Percentiles rank a stretch among this genome's conserved stretches.
Conservation (phyloP, 2,888 invertebrate genomes). For the Tortricodes alternella region DNA sequence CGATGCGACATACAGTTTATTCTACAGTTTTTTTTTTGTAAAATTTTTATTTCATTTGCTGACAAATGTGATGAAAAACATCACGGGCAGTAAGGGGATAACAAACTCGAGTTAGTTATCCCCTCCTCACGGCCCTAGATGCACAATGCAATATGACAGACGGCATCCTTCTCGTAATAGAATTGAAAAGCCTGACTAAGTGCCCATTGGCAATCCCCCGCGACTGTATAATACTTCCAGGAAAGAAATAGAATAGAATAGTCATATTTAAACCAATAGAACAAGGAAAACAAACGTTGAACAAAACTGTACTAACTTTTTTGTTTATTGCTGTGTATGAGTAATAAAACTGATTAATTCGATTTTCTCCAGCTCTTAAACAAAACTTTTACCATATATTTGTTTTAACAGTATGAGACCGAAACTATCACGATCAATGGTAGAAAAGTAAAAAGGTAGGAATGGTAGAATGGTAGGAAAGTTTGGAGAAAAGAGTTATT, state of each 20-base stretch:
- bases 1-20: too few relatives aligned
- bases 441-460: conserved; percentile 3
- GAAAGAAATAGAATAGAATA: not conserved
- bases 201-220: too few relatives aligned
- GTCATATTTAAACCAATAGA: not conserved
- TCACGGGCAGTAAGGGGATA: too few relatives aligned
- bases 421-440: conserved; percentile 10
- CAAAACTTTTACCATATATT: conserved; percentile 8
- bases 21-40: too few relatives aligned
- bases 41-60: too few relatives aligned
- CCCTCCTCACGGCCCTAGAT: too few relatives aligned
- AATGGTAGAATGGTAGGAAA: conserved; percentile 5
- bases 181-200: too few relatives aligned
- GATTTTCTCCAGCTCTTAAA: not conserved
- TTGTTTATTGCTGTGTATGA: conserved; percentile 2
- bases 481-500: conserved; percentile 26
- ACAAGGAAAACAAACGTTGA: not conserved
- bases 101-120: too few relatives aligned
- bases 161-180: too few relatives aligned
- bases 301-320: not conserved
- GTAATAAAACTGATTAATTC: conserved; percentile 19
- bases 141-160: too few relatives aligned
- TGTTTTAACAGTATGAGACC: conserved; percentile 8
- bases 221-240: too few relatives aligned
- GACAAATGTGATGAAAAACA: too few relatives aligned